Percentiles rank a stretch among this genome's conserved stretches.
phyloP scores from a whole-genome alignment of 2,113 vertebrate species.

The Myrmophylax atrothorax region DNA sequence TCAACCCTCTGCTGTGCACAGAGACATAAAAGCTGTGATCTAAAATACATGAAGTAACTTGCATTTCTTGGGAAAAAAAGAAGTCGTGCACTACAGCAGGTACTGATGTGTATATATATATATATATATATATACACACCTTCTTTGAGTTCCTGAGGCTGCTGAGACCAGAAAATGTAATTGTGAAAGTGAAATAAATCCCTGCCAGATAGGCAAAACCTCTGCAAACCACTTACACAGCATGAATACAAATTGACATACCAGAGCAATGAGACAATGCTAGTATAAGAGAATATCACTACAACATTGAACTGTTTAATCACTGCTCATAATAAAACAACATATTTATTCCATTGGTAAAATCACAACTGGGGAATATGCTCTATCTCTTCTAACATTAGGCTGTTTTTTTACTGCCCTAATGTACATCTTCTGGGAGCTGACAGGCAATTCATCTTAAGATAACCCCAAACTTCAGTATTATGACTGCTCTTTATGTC shows the following conservation, averaged over 20 bases:
- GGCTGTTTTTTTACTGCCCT: background rate
- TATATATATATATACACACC: background rate
- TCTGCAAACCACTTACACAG: slow-evolving; percentile 55
- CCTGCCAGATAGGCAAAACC: slow-evolving; percentile 47
- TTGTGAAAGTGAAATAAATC: slow-evolving; percentile 71
- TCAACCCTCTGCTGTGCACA: background rate
- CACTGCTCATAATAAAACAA: slow-evolving; percentile 21
- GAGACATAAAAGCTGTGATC: background rate
- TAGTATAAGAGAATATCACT: slow-evolving; percentile 53
- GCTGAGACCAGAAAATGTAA: slow-evolving; percentile 10
- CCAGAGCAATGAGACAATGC: slow-evolving; percentile 72
- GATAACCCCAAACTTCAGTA: background rate
- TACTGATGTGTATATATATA: background rate
- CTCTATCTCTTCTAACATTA: background rate
- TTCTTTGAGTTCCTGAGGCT: background rate
- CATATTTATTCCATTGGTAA: background rate
- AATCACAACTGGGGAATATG: background rate
- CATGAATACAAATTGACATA: slow-evolving; percentile 69
- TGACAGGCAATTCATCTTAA: background rate
- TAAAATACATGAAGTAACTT: background rate
- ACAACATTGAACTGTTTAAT: slow-evolving; percentile 30
- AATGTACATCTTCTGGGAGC: background rate
- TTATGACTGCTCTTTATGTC: background rate
- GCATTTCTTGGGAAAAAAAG: background rate
- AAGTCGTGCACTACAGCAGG: background rate